Conservation (phyloP, 2,888 invertebrate genomes). For the Zygogramma bicolorata region DNA sequence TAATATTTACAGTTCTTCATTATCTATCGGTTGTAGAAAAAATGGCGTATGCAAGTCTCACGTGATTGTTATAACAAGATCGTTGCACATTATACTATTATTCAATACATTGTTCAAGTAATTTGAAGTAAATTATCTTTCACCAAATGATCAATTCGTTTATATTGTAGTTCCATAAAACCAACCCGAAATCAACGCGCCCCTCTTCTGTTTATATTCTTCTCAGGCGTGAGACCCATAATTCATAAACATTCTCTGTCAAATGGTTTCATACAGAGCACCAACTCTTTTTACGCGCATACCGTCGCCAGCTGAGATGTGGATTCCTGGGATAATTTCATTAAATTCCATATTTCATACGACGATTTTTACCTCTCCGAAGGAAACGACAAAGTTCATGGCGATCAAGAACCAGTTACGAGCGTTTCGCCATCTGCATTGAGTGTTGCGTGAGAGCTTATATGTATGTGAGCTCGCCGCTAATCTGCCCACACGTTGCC, state of each 20-base stretch:
- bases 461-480: conserved; percentile 51
- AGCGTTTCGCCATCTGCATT: conserved; percentile 11
- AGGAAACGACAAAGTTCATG: conserved; percentile 51
- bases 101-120: too few species aligned
- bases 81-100: too few species aligned
- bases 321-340: conserved; percentile 21
- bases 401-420: conserved; percentile 56
- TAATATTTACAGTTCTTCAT: too few species aligned
- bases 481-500: conserved; percentile 55
- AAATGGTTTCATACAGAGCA: not conserved
- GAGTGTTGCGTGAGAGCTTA: conserved; percentile 49
- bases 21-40: too few species aligned
- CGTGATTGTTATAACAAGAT: too few species aligned
- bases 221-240: not conserved
- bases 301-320: not conserved
- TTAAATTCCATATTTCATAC: conserved; percentile 27
- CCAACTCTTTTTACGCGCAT: not conserved
- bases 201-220: not conserved
- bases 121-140: too few species aligned
- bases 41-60: too few species aligned
- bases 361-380: conserved; percentile 28
- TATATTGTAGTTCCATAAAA: too few species aligned
- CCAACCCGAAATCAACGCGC: too few species aligned
- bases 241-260: not conserved
- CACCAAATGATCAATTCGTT: too few species aligned